Conservation (phyloP, 2,888 invertebrate genomes). For the Adelphocoris suturalis region DNA sequence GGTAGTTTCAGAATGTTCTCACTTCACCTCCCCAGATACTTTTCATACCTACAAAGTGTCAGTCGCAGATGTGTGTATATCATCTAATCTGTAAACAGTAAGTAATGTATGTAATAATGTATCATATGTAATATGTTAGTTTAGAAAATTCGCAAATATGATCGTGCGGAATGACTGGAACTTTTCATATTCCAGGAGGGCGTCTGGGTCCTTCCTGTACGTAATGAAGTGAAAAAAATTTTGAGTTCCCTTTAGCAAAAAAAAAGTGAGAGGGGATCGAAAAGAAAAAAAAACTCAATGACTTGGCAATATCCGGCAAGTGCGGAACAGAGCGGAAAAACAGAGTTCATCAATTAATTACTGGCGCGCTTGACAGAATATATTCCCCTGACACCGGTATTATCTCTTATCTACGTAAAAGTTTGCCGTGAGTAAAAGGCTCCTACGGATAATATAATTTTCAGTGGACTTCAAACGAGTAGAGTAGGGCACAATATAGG, state of each 20-base stretch:
- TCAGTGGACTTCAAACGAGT: neutral
- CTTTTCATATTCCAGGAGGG: too few species aligned
- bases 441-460: neutral
- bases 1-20: too few species aligned
- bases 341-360: conserved; percentile 21
- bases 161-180: too few species aligned
- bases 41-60: too few species aligned
- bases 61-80: too few species aligned
- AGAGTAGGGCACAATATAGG: neutral
- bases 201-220: neutral
- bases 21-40: too few species aligned
- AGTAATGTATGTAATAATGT: too few species aligned
- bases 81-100: too few species aligned
- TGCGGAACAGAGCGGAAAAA: neutral
- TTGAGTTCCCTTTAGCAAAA: neutral
- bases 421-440: conserved; percentile 1
- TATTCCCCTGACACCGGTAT: neutral
- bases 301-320: conserved; percentile 6
- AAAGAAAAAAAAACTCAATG: neutral
- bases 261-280: neutral
- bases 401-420: neutral
- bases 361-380: conserved; percentile 12
- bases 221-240: conserved; percentile 42
- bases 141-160: too few species aligned
- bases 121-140: too few species aligned